These are phyloP conservation scores for Amphipoea lucens DNA, from an alignment of 2,888 invertebrate genomes.

Conservation along the genomic window DNA sequence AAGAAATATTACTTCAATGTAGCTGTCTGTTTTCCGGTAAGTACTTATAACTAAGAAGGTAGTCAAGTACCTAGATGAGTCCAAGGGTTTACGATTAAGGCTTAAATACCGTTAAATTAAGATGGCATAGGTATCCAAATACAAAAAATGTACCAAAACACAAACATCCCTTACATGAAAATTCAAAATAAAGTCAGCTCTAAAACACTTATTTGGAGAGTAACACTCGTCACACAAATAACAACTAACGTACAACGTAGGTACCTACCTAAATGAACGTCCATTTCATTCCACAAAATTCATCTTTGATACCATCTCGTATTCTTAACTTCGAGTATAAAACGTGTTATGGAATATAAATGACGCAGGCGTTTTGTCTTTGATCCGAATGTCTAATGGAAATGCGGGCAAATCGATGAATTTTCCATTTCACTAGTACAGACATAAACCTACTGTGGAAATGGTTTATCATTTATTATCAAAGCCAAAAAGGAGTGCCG, in stretches of 20 bases:
- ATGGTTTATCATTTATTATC: slow-evolving; percentile 1
- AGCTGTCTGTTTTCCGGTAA: neutral
- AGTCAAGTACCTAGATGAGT: neutral
- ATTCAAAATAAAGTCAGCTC: neutral
- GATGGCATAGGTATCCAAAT: neutral
- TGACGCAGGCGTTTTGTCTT: slow-evolving; percentile 31
- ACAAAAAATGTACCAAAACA: neutral
- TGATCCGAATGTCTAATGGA: slow-evolving; percentile 36
- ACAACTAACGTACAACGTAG: neutral
- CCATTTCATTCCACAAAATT: slow-evolving; percentile 10
- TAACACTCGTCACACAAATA: neutral
- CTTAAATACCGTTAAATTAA: neutral
- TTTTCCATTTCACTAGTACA: slow-evolving; percentile 2
- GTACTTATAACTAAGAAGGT: neutral
- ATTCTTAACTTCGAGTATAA: neutral
- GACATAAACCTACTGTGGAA: neutral
- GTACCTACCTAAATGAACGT: neutral
- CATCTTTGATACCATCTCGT: neutral
- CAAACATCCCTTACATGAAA: no score
- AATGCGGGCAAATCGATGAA: slow-evolving; percentile 18
- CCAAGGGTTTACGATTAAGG: neutral
- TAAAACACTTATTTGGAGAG: neutral
- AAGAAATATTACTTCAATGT: neutral
- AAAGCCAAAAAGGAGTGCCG: neutral
- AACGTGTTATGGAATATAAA: slow-evolving; percentile 44